These are phyloP conservation scores for Pelodytes ibericus DNA, from an alignment of 2,797 vertebrate species.

Conservation along the genomic window DNA sequence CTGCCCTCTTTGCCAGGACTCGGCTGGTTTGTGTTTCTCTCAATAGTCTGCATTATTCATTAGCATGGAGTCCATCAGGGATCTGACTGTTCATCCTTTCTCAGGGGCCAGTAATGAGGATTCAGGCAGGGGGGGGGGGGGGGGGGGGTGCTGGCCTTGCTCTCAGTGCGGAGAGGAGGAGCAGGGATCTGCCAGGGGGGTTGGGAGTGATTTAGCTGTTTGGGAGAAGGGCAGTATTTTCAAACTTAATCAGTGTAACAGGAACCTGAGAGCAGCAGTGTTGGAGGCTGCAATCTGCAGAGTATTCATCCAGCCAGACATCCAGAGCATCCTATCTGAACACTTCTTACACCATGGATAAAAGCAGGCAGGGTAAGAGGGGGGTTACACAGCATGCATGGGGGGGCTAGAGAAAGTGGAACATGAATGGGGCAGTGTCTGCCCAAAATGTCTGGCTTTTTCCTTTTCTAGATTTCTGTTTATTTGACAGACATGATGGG, in stretches of 20 bases:
- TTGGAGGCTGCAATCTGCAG: neutral
- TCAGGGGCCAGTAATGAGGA: conserved; percentile 44
- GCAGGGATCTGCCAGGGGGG: conserved; percentile 32
- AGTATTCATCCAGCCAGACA: neutral
- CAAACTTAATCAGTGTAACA: conserved; percentile 54
- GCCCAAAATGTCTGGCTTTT: neutral
- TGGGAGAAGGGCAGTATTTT: conserved; percentile 51
- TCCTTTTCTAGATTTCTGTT: neutral
- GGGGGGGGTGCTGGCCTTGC: conserved; percentile 41
- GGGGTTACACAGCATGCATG: conserved; percentile 5
- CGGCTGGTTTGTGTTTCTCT: too few relatives aligned
- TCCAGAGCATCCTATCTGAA: neutral
- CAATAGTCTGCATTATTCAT: too few relatives aligned
- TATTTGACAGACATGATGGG: conserved; percentile 30
- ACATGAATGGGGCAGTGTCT: conserved; percentile 40
- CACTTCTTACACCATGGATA: conserved; percentile 31
- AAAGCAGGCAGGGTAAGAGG: conserved; percentile 34
- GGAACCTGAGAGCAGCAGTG: conserved; percentile 35
- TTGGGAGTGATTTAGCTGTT: conserved; percentile 35
- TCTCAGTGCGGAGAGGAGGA: conserved; percentile 33
- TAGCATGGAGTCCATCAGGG: neutral
- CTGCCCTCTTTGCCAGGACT: too few relatives aligned
- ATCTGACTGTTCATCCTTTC: conserved; percentile 24
- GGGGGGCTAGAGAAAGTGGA: neutral
- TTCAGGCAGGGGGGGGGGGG: conserved; percentile 45